phyloP scores from a whole-genome alignment of 2,888 invertebrate species.

The Drosophila histrio region DNA sequence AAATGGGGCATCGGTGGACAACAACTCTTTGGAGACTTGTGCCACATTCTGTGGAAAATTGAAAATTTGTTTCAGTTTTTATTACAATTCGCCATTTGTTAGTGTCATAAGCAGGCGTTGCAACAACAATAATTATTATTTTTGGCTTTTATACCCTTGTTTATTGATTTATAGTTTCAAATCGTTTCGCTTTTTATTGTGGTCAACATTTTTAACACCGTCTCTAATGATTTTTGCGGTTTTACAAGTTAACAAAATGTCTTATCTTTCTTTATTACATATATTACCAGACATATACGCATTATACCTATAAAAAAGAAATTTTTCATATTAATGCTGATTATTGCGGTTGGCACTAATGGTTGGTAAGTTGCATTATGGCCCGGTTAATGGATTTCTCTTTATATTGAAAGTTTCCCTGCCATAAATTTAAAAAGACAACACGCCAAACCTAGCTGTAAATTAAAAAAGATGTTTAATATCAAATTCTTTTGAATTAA shows the following conservation, averaged over 20 bases:
- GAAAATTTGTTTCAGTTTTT: slow-evolving; percentile 44
- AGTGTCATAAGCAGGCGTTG: slow-evolving; percentile 58
- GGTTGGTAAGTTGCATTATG: background rate
- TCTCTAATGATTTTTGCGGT: slow-evolving; percentile 53
- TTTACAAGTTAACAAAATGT: slow-evolving; percentile 36
- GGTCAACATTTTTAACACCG: slow-evolving; percentile 59
- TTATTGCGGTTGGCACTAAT: slow-evolving; percentile 45
- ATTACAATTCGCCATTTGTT: slow-evolving; percentile 72
- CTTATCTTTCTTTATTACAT: background rate
- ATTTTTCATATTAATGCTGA: slow-evolving; percentile 29
- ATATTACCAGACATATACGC: background rate
- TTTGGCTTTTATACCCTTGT: slow-evolving; percentile 43
- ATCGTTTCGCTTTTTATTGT: slow-evolving; percentile 48
- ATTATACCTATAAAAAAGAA: slow-evolving; percentile 4
- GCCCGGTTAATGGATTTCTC: background rate
- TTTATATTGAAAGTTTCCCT: background rate
- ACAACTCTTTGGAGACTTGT: slow-evolving; percentile 65
- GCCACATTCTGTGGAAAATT: slow-evolving; percentile 51
- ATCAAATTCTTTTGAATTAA: no score
- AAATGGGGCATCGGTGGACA: slow-evolving; percentile 19
- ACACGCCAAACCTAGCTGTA: background rate
- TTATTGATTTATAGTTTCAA: slow-evolving; percentile 63
- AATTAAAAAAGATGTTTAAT: no score
- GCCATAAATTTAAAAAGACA: background rate
- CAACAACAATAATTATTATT: slow-evolving; percentile 38